Base-by-base conservation (phyloP, 2,797 vertebrate genomes). In the Squalus acanthias region DNA sequence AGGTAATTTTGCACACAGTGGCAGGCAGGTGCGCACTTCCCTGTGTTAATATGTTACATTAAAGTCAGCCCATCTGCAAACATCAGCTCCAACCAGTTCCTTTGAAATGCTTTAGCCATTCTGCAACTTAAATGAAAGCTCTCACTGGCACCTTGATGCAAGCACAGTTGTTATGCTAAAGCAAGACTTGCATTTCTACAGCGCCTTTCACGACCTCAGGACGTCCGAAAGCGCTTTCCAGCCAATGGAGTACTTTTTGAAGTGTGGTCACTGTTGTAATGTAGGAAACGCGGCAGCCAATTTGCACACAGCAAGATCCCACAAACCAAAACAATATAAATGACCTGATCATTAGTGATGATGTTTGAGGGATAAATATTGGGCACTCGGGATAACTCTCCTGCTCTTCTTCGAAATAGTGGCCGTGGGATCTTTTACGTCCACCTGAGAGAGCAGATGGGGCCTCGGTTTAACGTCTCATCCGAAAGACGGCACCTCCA, bases 11-110 rank as follows among this genome's bases (percentile, higher is more conserved):
- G 53, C 29, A 33, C 50, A 95, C 69, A 95, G 39, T n/a, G 50
- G 50, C 94, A 57, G 12, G 26, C 94, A 76, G 26, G 70, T 60
- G 50, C 94, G 53, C 13, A 53, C 50, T 76, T 95, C 12, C 29
- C 29, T 76, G 29, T 57, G 70, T 76, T 72, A 57, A 50, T 24
- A 39, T 20, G 22, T 33, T 72, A 72, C 67, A 74, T 95, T 95
- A 74, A 95, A 50, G 94, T 95, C 46, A 74, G 94, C 46, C 50
- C 69, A 53, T 72, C 39, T 95, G 69, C 93, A 70, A 72, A 95
- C 93, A 72, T 26, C 69, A 93, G 22, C 46, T 26, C n/a, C 63
- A 95, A 24, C 39, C 50, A 39, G 69, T 74, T 74, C 12, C 29
- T 72, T 95, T 74, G 10, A 72, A 74, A 74, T 72, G 15, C 69